phyloP scores from a whole-genome alignment of 2,113 vertebrate genomes.

The Loxodonta africana region DNA sequence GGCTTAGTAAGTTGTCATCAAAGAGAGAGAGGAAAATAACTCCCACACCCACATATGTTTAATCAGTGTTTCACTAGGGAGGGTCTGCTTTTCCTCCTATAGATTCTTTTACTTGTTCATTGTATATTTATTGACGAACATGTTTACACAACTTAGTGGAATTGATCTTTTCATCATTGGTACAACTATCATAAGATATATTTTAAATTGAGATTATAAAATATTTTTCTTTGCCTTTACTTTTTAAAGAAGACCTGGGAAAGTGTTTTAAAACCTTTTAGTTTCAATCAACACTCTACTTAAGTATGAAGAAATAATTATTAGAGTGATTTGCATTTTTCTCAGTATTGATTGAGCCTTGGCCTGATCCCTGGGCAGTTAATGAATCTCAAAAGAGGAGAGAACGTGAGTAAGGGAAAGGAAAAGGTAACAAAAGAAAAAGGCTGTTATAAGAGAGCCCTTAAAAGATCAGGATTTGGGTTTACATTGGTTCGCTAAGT shows the following conservation, averaged over 20 bases:
- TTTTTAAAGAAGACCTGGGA: neutral
- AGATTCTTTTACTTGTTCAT: neutral
- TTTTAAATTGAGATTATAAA: slow-evolving; percentile 43
- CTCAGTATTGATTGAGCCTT: neutral
- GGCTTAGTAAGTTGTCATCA: neutral
- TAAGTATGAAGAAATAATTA: neutral
- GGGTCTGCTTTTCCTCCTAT: neutral
- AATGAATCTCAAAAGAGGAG: neutral
- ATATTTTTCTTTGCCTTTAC: slow-evolving; percentile 13
- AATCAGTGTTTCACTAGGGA: neutral
- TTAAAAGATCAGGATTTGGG: neutral
- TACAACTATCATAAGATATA: neutral
- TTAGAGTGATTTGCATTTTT: neutral
- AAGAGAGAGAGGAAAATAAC: neutral
- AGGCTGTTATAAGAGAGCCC: neutral
- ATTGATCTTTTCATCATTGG: neutral
- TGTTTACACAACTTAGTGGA: neutral
- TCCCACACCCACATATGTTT: neutral
- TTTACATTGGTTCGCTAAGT: neutral
- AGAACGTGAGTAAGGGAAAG: neutral
- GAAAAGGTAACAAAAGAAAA: neutral
- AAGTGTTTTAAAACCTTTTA: slow-evolving; percentile 27
- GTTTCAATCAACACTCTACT: neutral
- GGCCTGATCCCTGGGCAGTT: neutral
- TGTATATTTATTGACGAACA: neutral